Base-by-base conservation (phyloP, 2,113 vertebrate species). In the Sialia sialis region DNA sequence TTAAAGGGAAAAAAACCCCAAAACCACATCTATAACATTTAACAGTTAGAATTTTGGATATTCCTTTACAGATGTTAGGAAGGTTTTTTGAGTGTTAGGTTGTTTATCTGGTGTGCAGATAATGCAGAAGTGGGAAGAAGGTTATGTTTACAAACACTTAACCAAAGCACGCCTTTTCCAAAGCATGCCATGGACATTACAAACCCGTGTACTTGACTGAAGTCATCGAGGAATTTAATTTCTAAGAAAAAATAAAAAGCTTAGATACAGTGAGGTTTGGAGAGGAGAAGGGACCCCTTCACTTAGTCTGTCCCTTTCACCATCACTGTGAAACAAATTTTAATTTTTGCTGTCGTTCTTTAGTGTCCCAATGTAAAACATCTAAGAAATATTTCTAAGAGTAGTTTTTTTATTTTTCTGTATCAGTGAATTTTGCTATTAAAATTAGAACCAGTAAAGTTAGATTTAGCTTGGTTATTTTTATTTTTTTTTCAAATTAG, bases 311-410 rank as follows among this genome's bases (percentile, higher is more conserved):
- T 41, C 29, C 7, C 12, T 58, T 54, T 90, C n/a, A 60, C 4
- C 7, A 23, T 23, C 10, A 6, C 17, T 41, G 10, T 44, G 17
- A 62, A 39, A 3, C 2, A 0, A 1, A 41, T 36, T 77, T 77
- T 55, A 5, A 16, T 32, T 84, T 67, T 69, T 81, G 4, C 4
- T 76, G 1, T 75, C 38, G 66, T 25, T 3, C 11, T 23, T 70
- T 29, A 78, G 7, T 17, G 46, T 52, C 39, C 46, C 17, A 43
- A 21, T 14, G 3, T 17, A 87, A 68, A 76, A 8, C 6, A 81
- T 81, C 10, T 34, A 78, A 86, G 23, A 84, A 80, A 66, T 76
- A 49, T 10, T 67, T 44, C 9, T 60, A 70, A 62, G 3, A 64
- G 2, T 8, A 51, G 4, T 43, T 29, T 62, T 23, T 48, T 43